Evolutionary conservation across 1,140 invertebrate species (phyloP).

Genomic region (Drosophila hydei): DNA sequence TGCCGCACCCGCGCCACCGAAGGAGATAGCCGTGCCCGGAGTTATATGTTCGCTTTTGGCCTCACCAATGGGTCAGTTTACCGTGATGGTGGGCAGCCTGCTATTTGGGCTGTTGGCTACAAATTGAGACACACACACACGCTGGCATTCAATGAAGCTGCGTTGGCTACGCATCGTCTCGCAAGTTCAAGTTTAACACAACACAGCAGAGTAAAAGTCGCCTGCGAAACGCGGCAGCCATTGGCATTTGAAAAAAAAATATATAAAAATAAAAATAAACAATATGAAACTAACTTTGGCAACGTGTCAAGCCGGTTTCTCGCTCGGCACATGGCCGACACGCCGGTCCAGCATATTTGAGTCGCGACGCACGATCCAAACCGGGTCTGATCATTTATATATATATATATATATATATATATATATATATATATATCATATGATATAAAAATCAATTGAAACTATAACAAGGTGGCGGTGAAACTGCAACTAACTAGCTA

Average conservation of each 20-base stretch:
- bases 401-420: neutral
- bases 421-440: neutral
- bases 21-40: slow-evolving; percentile 13
- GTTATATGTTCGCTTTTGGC: slow-evolving; percentile 7
- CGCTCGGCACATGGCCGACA: slow-evolving; percentile 58
- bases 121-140: slow-evolving; percentile 18
- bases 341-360: slow-evolving; percentile 54
- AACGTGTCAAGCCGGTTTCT: slow-evolving; percentile 74
- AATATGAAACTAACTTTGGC: slow-evolving; percentile 60
- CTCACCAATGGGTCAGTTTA: slow-evolving; percentile 30
- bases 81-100: neutral
- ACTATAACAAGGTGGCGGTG: slow-evolving; percentile 65
- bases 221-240: slow-evolving; percentile 43
- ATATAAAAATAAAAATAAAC: slow-evolving; percentile 4
- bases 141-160: neutral
- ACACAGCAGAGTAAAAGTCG: slow-evolving; percentile 52
- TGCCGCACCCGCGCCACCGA: neutral
- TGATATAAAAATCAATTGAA: slow-evolving; percentile 65
- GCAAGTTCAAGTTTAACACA: slow-evolving; percentile 75
- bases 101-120: slow-evolving; percentile 5
- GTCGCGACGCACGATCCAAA: slow-evolving; percentile 38
- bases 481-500: slow-evolving; percentile 37
- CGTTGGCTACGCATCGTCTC: slow-evolving; percentile 56
- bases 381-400: slow-evolving; percentile 30
- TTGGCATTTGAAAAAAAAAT: slow-evolving; percentile 49